These are phyloP conservation scores for Crotalus horridus DNA, from an alignment of 2,113 vertebrate genomes.

Conservation along the genomic window DNA sequence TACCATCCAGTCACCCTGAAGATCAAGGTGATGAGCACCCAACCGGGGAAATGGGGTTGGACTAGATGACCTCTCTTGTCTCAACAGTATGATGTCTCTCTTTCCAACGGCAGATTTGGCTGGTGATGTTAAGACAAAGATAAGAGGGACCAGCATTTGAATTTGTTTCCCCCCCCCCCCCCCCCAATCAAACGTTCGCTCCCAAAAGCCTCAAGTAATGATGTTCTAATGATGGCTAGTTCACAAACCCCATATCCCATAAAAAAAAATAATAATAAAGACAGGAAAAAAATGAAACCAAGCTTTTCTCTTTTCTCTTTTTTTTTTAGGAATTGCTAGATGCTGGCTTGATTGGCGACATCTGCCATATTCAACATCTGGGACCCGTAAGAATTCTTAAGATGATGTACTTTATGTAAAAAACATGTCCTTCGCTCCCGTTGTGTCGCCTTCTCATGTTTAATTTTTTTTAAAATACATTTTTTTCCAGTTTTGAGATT, in stretches of 20 bases:
- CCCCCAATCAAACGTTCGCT: background rate
- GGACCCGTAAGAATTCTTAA: conserved; percentile 71
- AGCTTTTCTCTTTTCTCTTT: background rate
- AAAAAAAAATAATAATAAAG: background rate
- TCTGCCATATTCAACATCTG: conserved; percentile 81
- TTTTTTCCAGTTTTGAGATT: background rate
- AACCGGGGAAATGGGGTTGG: too few relatives aligned
- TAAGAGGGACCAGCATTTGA: background rate
- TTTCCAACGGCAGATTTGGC: background rate
- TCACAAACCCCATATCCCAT: background rate
- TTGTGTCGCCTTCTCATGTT: background rate
- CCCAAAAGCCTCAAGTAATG: background rate
- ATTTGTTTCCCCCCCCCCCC: background rate
- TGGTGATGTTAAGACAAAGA: background rate
- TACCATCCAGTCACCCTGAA: conserved; percentile 75
- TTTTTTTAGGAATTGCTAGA: conserved; percentile 71
- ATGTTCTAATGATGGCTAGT: background rate
- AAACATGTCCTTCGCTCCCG: background rate
- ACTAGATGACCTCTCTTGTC: too few relatives aligned
- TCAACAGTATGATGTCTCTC: background rate
- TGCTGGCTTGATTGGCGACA: conserved; percentile 72
- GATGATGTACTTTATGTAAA: background rate
- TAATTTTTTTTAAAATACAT: background rate
- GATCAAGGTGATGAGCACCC: conserved; percentile 68
- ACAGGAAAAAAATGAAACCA: background rate